Evolutionary conservation across 2,888 invertebrate genomes (phyloP).

Genomic region (Lasioglossum morio): DNA sequence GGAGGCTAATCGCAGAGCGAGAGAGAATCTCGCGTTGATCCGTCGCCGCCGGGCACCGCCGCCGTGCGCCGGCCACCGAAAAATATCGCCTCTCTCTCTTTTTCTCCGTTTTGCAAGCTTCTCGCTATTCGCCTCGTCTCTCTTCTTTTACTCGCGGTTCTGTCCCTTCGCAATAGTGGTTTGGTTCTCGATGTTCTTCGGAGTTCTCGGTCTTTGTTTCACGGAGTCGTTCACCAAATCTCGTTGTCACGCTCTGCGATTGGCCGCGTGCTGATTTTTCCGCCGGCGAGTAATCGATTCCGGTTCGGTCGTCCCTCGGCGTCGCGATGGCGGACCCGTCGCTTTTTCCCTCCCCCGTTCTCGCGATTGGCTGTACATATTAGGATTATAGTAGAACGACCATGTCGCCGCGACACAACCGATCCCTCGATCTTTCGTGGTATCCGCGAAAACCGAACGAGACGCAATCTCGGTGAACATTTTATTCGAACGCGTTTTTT

Average conservation of each 20-base stretch:
- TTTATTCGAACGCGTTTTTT: background rate
- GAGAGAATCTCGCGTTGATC: slow-evolving; percentile 56
- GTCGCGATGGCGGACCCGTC: slow-evolving; percentile 23
- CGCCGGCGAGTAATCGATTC: slow-evolving; percentile 19
- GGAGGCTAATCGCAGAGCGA: slow-evolving; percentile 60
- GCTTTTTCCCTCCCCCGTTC: slow-evolving; percentile 37
- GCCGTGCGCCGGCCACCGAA: slow-evolving; percentile 50
- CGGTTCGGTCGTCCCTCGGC: slow-evolving; percentile 8
- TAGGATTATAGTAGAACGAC: slow-evolving; percentile 39
- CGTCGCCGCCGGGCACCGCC: slow-evolving; percentile 56
- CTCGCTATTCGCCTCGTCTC: slow-evolving; percentile 26
- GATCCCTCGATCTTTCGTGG: background rate
- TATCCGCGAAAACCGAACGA: background rate
- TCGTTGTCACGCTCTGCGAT: slow-evolving; percentile 35
- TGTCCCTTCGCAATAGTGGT: background rate
- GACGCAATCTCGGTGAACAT: background rate
- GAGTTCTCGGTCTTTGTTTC: background rate
- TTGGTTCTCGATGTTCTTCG: background rate
- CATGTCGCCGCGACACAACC: slow-evolving; percentile 20
- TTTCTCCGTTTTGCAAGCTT: background rate
- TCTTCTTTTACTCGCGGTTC: background rate
- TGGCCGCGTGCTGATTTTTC: slow-evolving; percentile 5
- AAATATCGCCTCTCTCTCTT: slow-evolving; percentile 20
- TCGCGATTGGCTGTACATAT: slow-evolving; percentile 45
- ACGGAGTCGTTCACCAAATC: background rate